A percentile compares a stretch with the other conserved stretches of the same genome.
phyloP scores from a whole-genome alignment of 1,140 invertebrate genomes.

The Drosophila sturtevanti region DNA sequence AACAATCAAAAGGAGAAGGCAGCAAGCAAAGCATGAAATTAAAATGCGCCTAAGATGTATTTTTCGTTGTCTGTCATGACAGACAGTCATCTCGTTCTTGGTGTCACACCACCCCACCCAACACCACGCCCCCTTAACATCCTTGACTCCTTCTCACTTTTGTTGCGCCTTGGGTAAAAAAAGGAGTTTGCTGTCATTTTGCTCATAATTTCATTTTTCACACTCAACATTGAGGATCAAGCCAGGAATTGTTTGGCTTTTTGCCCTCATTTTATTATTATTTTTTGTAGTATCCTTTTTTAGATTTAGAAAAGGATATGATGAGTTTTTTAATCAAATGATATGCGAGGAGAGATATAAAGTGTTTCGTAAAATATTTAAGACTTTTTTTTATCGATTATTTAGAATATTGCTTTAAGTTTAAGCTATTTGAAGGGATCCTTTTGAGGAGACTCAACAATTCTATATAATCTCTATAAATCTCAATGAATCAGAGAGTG shows the following conservation, averaged over 20 bases:
- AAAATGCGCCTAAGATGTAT: constrained; percentile 82
- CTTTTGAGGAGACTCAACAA: too few relatives aligned
- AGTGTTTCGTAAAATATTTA: background rate
- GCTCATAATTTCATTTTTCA: constrained; percentile 81
- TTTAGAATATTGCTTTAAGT: too few relatives aligned
- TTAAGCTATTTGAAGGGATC: too few relatives aligned
- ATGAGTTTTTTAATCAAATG: background rate
- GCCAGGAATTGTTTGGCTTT: constrained; percentile 48
- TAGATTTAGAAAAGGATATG: background rate
- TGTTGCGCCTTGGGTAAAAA: constrained; percentile 20
- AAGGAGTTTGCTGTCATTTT: constrained; percentile 52
- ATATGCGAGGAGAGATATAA: background rate
- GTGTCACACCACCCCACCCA: background rate
- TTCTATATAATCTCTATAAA: too few relatives aligned
- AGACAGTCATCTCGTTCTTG: background rate
- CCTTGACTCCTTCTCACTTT: background rate
- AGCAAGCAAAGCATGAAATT: constrained; percentile 79
- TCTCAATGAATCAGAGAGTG: too few relatives aligned
- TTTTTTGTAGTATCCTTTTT: constrained; percentile 7
- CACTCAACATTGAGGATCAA: constrained; percentile 44
- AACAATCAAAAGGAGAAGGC: constrained; percentile 68
- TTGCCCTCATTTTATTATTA: constrained; percentile 31
- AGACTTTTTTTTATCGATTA: too few relatives aligned
- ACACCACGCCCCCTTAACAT: constrained; percentile 17
- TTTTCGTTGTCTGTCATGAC: constrained; percentile 58